phyloP scores from a whole-genome alignment of 2,888 invertebrate species.

The Syritta pipiens region DNA sequence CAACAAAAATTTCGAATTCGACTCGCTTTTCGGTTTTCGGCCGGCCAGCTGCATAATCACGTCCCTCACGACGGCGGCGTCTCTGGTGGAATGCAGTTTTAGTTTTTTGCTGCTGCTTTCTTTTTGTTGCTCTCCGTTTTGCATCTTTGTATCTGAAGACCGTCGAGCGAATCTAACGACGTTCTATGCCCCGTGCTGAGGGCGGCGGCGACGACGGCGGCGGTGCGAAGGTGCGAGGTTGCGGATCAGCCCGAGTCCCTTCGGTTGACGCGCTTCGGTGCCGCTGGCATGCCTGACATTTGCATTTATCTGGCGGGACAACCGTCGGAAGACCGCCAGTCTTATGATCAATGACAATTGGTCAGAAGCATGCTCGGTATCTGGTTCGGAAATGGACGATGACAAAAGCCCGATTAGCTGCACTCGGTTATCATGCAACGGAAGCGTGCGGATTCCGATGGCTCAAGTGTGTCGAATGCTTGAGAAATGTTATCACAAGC shows the following conservation, averaged over 20 bases:
- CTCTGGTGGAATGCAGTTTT: constrained; percentile 51
- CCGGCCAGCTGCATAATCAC: constrained; percentile 64
- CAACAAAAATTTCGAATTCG: constrained; percentile 59
- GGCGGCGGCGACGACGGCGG: constrained; percentile 28
- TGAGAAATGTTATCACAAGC: too few species aligned
- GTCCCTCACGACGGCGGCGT: too few species aligned
- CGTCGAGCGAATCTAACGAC: constrained; percentile 53
- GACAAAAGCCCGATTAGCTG: constrained; percentile 63
- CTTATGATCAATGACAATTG: constrained; percentile 67
- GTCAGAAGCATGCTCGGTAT: constrained; percentile 56
- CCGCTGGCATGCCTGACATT: constrained; percentile 44
- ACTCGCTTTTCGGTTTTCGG: constrained; percentile 39
- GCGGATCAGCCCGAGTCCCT: constrained; percentile 32
- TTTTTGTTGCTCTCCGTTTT: constrained; percentile 37
- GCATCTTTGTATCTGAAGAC: too few species aligned
- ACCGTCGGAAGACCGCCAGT: not conserved
- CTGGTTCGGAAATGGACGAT: constrained; percentile 59
- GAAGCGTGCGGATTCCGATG: constrained; percentile 62
- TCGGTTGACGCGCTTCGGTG: constrained; percentile 8
- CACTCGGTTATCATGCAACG: constrained; percentile 64
- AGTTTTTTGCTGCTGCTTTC: constrained; percentile 23
- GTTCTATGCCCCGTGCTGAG: constrained; percentile 61
- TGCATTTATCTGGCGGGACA: constrained; percentile 43
- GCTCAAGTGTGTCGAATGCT: constrained; percentile 9
- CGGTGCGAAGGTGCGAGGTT: constrained; percentile 55